Base-by-base conservation (phyloP, 1,140 invertebrate genomes). In the Cepaea nemoralis region DNA sequence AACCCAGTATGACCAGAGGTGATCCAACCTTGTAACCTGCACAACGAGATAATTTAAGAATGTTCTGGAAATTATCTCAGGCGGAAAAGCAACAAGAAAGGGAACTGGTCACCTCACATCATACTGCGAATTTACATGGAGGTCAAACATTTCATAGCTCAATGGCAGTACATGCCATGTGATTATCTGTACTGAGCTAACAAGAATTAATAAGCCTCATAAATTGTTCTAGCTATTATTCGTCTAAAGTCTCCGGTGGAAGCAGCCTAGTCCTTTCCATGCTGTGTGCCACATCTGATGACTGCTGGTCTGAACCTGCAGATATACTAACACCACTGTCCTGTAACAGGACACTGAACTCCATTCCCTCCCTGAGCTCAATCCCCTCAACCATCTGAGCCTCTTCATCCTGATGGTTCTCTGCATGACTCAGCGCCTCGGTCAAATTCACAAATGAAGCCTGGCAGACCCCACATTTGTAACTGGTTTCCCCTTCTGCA, bases 401-500 rank as follows among this genome's bases (percentile, higher is more conserved):
- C 33, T 45, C 77, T 31, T 80, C 78, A 37, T 80, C 78, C 33
- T 80, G 78, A 69, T 80, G 78, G n/a, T 24, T 55, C n/a, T 73
- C 78, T 16, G 78, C 78, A 80, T 80, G 78, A 1, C 45, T 40
- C 1, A 80, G 48, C 5, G 78, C 78, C 27, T 80, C 78, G 14
- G 66, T 59, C 33, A 80, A 33, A 35, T 80, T 80, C n/a, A 48
- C 37, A 59, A 80, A 80, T 2, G 69, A 71, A 16, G 78, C 78
- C 8, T 80, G 33, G 59, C 78, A 80, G 19, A 73, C 69, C 0
- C 78, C 78, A 80, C 78, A 80, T 35, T 80, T 80, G n/a, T 71
- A 80, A 35, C 69, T 80, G 0, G 77, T 69, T 27, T 67, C 77
- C 35, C 69, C 77, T 2, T 69, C 42, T 12, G 39, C 37, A 24